Evolutionary conservation across 2,113 vertebrate genomes (phyloP), one percentile per base, ranked within the genome.

Genomic region (Pampusana beccarii): DNA sequence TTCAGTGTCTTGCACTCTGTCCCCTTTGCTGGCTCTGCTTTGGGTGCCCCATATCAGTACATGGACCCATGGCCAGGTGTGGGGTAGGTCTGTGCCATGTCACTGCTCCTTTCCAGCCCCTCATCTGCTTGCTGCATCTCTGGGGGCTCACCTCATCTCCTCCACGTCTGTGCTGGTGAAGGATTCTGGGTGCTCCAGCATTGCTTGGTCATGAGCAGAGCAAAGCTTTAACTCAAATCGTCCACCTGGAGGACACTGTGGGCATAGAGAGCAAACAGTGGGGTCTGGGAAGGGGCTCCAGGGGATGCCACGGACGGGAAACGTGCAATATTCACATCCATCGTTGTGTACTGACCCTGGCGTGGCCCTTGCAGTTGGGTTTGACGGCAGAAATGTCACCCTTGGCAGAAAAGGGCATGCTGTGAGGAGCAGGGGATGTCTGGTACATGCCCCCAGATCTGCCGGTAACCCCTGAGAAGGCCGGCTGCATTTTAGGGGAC

Each of bases 291-390:
- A 33, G 16, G 57, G 56, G 46, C 79, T 83, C 31, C 33, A 54
- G 72, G 64, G 48, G 40, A 25, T 2, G 31, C 57, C 1, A 5
- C 0, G 1, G 17, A 5, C 0, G 16, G 88, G 73, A 69, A 16
- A 94, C 89, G 93, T 94, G 94, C 94, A 96, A 96, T 96, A 95
- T 82, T 86, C 25, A 28, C 3, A 5, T 85, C 72, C 67, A 29
- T 66, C 0, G 5, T 82, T 70, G 36, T 25, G 28, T 82, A 3
- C 48, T 15, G 44, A 80, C 66, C 66, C 57, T 3, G 0, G 53
- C 0, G 1, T 65, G 67, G 77, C 80, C 50, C 26, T 12, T 46
- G 40, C 69, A 34, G 13, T 62, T 71, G 56, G 23, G 26, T 88
- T 57, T 79, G 67, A 36, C 46, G 57, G 23, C 24, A 65, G 50